phyloP scores from a whole-genome alignment of 2,113 vertebrate species.

The Lophochroa leadbeateri region DNA sequence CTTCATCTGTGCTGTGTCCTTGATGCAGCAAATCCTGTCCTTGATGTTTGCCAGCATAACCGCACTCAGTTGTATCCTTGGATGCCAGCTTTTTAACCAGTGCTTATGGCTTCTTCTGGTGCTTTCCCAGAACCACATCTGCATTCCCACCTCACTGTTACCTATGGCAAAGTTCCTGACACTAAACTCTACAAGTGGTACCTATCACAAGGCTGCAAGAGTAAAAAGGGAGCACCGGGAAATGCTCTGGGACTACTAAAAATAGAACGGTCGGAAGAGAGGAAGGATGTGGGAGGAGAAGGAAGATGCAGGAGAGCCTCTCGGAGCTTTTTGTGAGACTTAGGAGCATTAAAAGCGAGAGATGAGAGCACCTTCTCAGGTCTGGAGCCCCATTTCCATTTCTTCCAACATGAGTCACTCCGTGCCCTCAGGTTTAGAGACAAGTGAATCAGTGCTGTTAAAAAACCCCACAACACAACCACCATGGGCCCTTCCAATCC shows the following conservation, averaged over 20 bases:
- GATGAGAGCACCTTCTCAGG: background rate
- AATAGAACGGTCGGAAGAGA: background rate
- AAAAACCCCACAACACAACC: too few species aligned
- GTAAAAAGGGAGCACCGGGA: background rate
- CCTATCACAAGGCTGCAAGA: background rate
- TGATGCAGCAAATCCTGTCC: background rate
- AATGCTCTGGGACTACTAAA: background rate
- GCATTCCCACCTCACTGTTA: background rate
- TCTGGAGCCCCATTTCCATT: background rate
- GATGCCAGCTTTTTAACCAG: background rate
- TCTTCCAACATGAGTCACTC: background rate
- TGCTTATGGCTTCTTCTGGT: background rate
- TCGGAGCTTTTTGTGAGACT: background rate
- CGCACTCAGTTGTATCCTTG: accelerated
- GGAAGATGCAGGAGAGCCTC: background rate
- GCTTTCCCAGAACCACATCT: background rate
- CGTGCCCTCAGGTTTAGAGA: background rate
- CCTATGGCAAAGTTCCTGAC: background rate
- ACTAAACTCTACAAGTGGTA: background rate
- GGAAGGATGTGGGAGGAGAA: slow-evolving; percentile 20
- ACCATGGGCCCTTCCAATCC: accelerated
- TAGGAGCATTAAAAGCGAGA: background rate
- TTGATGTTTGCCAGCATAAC: background rate
- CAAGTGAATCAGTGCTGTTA: background rate
- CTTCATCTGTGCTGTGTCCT: background rate